These are phyloP conservation scores for Meta bourneti DNA, from an alignment of 2,888 invertebrate genomes.

Conservation along the genomic window DNA sequence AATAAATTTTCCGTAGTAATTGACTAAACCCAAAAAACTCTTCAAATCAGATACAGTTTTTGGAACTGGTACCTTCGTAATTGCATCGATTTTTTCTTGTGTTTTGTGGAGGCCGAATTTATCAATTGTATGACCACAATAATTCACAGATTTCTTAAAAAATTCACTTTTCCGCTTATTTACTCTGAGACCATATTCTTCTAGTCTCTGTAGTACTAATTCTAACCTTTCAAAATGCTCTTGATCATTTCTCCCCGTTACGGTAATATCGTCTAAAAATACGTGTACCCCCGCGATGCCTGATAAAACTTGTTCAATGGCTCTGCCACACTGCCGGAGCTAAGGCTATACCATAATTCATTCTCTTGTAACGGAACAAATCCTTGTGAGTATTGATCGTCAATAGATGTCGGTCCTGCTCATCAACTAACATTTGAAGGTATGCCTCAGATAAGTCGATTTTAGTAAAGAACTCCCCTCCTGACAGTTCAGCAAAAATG, in stretches of 20 bases:
- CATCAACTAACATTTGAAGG: conserved; percentile 79
- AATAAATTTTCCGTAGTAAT: conserved; percentile 60
- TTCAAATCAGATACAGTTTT: conserved; percentile 52
- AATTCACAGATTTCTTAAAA: conserved; percentile 44
- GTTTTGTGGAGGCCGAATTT: conserved; percentile 41
- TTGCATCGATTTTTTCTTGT: conserved; percentile 54
- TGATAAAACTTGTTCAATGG: too few relatives aligned
- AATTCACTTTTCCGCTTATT: too few relatives aligned
- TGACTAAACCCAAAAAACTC: conserved; percentile 59
- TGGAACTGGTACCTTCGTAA: conserved; percentile 48
- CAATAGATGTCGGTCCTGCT: conserved; percentile 78
- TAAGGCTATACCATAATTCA: too few relatives aligned
- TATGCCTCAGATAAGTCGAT: conserved; percentile 79
- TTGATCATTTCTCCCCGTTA: too few relatives aligned
- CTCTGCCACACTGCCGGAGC: too few relatives aligned
- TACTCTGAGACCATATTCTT: too few relatives aligned
- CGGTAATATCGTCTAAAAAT: too few relatives aligned
- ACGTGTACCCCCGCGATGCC: too few relatives aligned
- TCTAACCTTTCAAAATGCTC: too few relatives aligned
- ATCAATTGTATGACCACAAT: conserved; percentile 52
- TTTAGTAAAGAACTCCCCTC: conserved; percentile 71
- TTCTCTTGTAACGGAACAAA: conserved; percentile 78
- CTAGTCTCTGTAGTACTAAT: too few relatives aligned
- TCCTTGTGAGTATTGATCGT: conserved; percentile 79
- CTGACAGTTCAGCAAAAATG: conserved; percentile 78